Evolutionary conservation across 2,888 invertebrate species (phyloP).

Genomic region (Alloplasta piceator): DNA sequence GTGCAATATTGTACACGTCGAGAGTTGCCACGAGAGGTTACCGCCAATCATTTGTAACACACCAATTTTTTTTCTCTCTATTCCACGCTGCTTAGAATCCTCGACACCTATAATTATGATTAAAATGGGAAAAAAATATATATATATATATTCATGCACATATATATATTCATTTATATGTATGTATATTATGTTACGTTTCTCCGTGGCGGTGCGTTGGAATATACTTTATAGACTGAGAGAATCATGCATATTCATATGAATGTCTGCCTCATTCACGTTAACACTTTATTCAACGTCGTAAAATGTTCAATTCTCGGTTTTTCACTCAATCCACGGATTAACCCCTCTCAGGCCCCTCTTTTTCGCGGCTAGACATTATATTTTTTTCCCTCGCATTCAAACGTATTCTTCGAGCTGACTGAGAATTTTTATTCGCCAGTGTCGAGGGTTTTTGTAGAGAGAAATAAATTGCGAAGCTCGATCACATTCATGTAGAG

Average conservation of each 20-base stretch:
- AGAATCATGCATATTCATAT: conserved; percentile 53
- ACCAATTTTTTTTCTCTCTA: conserved; percentile 11
- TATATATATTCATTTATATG: background rate
- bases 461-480: too few relatives aligned
- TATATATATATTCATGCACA: too few relatives aligned
- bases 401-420: conserved; percentile 32
- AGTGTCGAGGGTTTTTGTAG: too few relatives aligned
- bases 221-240: conserved; percentile 16
- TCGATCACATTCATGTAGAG: too few relatives aligned
- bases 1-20: conserved; percentile 40
- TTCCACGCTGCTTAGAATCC: conserved; percentile 30
- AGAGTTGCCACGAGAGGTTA: conserved; percentile 20
- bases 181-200: conserved; percentile 27
- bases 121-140: conserved; percentile 24
- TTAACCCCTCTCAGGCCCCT: conserved; percentile 10
- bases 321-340: conserved; percentile 30
- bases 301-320: conserved; percentile 15
- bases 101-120: conserved; percentile 45
- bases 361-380: background rate
- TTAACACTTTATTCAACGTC: conserved; percentile 27
- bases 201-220: conserved; percentile 4
- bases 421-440: conserved; percentile 40
- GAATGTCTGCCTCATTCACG: conserved; percentile 38
- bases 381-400: conserved; percentile 54
- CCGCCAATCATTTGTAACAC: conserved; percentile 34